Conservation (phyloP, 30 jellyfish, hydroid and myxozoan genomes). For the Sanderia malayensis region DNA sequence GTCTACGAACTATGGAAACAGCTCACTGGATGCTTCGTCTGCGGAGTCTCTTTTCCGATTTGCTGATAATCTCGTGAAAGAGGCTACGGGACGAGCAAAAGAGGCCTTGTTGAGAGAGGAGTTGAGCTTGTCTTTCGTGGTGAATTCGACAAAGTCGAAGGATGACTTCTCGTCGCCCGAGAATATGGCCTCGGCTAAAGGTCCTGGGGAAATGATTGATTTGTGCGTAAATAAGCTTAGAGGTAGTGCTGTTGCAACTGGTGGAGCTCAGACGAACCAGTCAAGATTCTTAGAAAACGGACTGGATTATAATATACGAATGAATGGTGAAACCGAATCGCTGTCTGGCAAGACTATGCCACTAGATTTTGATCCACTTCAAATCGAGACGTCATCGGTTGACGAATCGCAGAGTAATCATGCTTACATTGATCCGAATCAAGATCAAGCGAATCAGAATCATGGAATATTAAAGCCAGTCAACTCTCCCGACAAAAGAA, state of each 20-base stretch:
- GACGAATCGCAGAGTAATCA: too few species aligned
- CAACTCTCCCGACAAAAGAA: too few species aligned
- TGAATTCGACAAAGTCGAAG: neutral
- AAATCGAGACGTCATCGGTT: constrained; percentile 51
- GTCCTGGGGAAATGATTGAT: constrained; percentile 57
- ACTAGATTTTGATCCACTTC: constrained; percentile 40
- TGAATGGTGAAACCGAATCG: too few species aligned
- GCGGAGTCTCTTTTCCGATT: constrained; percentile 53
- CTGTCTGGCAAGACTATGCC: too few species aligned
- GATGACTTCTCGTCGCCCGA: constrained; percentile 19
- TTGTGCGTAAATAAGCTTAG: constrained; percentile 3
- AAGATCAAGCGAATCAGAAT: too few species aligned
- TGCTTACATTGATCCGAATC: too few species aligned
- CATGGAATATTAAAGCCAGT: too few species aligned
- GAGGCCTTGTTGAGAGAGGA: constrained; percentile 28
- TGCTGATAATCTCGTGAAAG: constrained; percentile 44
- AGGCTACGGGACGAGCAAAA: constrained; percentile 56
- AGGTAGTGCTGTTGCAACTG: too few species aligned
- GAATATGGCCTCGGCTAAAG: constrained; percentile 4
- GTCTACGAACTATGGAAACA: neutral
- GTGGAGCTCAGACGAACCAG: too few species aligned
- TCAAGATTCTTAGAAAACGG: too few species aligned
- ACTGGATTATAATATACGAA: too few species aligned
- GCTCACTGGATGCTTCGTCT: constrained; percentile 7
- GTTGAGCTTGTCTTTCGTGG: neutral